Conservation (phyloP, 2,797 vertebrate species). For the Anomalospiza imberbis region DNA sequence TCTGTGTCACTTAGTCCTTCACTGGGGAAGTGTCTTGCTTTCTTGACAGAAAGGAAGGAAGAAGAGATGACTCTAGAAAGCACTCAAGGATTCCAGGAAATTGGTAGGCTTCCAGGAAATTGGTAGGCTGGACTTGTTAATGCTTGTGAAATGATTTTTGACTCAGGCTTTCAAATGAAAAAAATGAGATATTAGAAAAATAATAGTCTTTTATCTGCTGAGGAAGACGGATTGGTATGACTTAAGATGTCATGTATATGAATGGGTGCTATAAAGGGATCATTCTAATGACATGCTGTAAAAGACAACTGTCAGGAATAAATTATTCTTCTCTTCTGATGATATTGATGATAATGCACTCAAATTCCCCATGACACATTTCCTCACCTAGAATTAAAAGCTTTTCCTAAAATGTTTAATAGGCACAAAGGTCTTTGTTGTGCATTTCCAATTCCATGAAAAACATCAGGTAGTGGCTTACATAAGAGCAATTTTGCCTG, state of each 20-base stretch:
- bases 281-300: slow-evolving; percentile 60
- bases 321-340: slow-evolving; percentile 65
- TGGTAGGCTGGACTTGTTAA: slow-evolving; percentile 46
- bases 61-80: background rate
- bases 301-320: slow-evolving; percentile 69
- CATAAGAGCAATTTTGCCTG: slow-evolving; percentile 20
- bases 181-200: slow-evolving; percentile 64
- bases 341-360: slow-evolving; percentile 44
- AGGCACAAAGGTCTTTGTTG: background rate
- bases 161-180: slow-evolving; percentile 62
- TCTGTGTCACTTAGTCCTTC: background rate
- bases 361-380: background rate
- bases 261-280: slow-evolving; percentile 69
- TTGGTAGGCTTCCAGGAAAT: slow-evolving; percentile 13
- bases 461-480: background rate
- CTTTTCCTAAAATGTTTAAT: slow-evolving; percentile 16
- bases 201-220: slow-evolving; percentile 64
- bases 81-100: slow-evolving; percentile 12
- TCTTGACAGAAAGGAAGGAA: background rate
- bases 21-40: background rate
- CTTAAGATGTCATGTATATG: slow-evolving; percentile 67
- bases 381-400: slow-evolving; percentile 4
- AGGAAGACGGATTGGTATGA: slow-evolving; percentile 69
- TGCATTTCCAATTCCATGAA: background rate
- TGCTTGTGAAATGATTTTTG: slow-evolving; percentile 63